A percentile compares a stretch with the other conserved stretches of the same genome.
Evolutionary conservation across 2,113 vertebrate genomes (phyloP).

Genomic region (Semicossyphus pulcher): DNA sequence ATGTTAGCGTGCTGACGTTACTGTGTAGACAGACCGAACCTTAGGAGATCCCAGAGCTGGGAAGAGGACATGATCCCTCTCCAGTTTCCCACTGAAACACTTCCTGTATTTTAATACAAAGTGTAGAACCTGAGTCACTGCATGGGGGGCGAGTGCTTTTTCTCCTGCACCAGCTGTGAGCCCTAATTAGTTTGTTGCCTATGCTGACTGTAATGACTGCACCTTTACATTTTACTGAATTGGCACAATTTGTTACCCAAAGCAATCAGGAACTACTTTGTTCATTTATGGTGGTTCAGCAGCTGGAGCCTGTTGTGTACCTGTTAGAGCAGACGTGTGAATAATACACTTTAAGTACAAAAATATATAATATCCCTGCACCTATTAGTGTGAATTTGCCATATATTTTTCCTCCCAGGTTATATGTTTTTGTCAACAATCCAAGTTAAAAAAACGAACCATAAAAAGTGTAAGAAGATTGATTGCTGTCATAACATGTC

Average conservation of each 20-base stretch:
- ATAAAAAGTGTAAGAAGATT: neutral
- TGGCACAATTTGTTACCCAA: neutral
- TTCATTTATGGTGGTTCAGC: neutral
- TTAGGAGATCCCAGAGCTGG: too few relatives aligned
- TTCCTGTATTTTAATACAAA: too few relatives aligned
- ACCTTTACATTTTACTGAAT: neutral
- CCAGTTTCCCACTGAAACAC: too few relatives aligned
- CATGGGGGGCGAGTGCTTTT: too few relatives aligned
- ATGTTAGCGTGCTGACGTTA: too few relatives aligned
- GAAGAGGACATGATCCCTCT: too few relatives aligned
- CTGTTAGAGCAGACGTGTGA: neutral
- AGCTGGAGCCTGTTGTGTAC: neutral
- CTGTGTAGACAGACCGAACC: too few relatives aligned
- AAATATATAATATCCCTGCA: neutral
- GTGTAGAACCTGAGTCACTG: too few relatives aligned
- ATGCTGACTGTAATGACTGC: neutral
- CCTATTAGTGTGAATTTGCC: neutral
- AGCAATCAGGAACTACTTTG: slow-evolving; percentile 4
- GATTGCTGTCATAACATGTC: neutral
- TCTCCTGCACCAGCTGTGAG: too few relatives aligned
- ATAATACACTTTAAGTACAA: neutral
- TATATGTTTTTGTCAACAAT: neutral
- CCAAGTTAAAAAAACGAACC: neutral
- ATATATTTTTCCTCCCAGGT: too few relatives aligned
- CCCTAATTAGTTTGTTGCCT: neutral